A percentile compares a stretch with the other conserved stretches of the same genome.
Conservation (phyloP, 2,888 invertebrate genomes). For the Nasonia oneida region DNA sequence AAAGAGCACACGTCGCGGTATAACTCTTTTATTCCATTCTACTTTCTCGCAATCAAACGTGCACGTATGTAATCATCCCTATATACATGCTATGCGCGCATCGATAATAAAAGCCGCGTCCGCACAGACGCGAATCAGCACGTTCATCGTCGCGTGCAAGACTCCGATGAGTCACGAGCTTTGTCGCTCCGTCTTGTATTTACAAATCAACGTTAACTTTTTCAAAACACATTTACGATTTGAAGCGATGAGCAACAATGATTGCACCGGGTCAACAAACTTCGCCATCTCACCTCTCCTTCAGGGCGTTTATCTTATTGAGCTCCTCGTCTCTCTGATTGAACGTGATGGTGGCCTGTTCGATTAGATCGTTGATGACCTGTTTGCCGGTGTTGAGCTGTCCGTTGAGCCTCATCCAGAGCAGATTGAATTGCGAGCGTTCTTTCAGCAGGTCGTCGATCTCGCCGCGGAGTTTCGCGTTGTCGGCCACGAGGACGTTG, state of each 20-base stretch:
- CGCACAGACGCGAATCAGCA: not conserved
- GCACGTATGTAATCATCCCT: not conserved
- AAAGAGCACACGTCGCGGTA: too few species aligned
- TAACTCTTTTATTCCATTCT: not conserved
- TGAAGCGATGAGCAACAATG: not conserved
- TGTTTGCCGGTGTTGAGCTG: constrained; percentile 89
- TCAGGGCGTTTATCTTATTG: constrained; percentile 89
- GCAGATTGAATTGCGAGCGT: constrained; percentile 89
- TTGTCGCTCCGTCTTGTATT: not conserved
- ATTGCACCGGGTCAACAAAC: not conserved
- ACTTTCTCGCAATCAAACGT: not conserved
- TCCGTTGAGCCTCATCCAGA: constrained; percentile 89
- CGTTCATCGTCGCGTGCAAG: not conserved
- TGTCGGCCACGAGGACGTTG: constrained; percentile 87
- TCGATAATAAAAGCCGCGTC: not conserved
- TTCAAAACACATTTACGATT: not conserved
- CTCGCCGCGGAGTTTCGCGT: constrained; percentile 86
- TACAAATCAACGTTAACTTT: not conserved
- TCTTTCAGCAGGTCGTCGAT: constrained; percentile 92
- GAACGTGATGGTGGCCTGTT: constrained; percentile 92
- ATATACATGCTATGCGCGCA: not conserved
- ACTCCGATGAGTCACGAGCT: not conserved
- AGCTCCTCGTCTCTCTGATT: constrained; percentile 92
- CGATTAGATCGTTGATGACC: constrained; percentile 91
- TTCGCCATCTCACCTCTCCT: constrained; percentile 80